Evolutionary conservation across 2,888 invertebrate genomes (phyloP).

Genomic region (Auanema sp.): DNA sequence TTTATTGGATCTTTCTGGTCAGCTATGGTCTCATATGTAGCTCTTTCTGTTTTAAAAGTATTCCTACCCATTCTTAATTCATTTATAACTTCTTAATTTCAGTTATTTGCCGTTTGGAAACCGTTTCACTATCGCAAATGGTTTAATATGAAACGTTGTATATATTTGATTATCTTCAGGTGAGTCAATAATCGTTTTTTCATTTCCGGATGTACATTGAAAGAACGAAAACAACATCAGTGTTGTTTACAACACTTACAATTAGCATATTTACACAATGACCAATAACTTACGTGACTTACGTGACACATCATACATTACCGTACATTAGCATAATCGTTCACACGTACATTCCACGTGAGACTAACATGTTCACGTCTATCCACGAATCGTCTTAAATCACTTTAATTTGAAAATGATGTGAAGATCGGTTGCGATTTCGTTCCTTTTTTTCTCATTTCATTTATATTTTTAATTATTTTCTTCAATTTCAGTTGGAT

Average conservation of each 20-base stretch:
- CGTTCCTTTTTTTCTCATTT: too few species aligned
- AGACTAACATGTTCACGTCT: too few species aligned
- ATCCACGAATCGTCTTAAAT: too few species aligned
- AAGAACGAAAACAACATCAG: not conserved
- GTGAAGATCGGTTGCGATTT: too few species aligned
- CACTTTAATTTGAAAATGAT: too few species aligned
- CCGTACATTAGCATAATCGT: too few species aligned
- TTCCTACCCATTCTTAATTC: not conserved
- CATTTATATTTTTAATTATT: too few species aligned
- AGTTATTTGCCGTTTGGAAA: slow-evolving; percentile 54
- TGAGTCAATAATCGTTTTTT: slow-evolving; percentile 9
- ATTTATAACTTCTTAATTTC: slow-evolving; percentile 10
- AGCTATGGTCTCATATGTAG: slow-evolving; percentile 54
- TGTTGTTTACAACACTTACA: too few species aligned
- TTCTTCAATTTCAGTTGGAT: slow-evolving; percentile 31
- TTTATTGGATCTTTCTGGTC: slow-evolving; percentile 58
- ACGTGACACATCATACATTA: too few species aligned
- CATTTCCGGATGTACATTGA: not conserved
- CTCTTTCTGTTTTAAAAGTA: slow-evolving; percentile 49
- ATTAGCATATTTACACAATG: too few species aligned
- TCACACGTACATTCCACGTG: too few species aligned
- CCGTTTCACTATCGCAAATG: slow-evolving; percentile 57
- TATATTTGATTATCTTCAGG: slow-evolving; percentile 55
- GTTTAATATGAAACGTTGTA: slow-evolving; percentile 57
- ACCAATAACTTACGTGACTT: too few species aligned